These are phyloP conservation scores for Stenichneumon culpator DNA, from an alignment of 2,888 invertebrate genomes.

Conservation along the genomic window DNA sequence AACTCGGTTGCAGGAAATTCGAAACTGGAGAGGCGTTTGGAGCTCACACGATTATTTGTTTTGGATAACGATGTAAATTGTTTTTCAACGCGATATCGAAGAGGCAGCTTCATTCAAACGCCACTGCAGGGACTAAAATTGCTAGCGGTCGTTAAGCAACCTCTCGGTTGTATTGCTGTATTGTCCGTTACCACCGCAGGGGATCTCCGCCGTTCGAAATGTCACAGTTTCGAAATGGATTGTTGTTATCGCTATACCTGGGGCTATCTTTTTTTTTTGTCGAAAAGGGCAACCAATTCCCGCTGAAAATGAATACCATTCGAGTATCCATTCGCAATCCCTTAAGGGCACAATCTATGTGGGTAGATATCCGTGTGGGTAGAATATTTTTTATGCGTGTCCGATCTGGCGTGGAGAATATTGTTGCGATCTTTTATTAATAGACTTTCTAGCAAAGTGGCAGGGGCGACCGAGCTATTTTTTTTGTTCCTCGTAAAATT, in stretches of 20 bases:
- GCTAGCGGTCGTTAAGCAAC: not conserved
- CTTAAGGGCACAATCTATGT: not conserved
- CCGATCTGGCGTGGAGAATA: not conserved
- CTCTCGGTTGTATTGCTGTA: not conserved
- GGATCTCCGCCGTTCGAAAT: not conserved
- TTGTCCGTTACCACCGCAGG: not conserved
- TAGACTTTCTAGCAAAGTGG: not conserved
- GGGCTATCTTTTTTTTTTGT: not conserved
- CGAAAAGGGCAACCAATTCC: not conserved
- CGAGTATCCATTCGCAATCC: not conserved
- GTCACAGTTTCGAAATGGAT: not conserved
- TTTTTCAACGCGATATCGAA: not conserved
- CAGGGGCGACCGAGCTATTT: not conserved
- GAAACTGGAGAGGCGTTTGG: not conserved
- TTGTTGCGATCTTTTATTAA: not conserved
- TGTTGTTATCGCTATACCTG: not conserved
- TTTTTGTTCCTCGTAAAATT: not conserved
- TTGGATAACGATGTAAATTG: constrained; percentile 6
- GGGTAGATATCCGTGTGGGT: too few species aligned
- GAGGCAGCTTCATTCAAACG: not conserved
- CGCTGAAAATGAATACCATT: not conserved
- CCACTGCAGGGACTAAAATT: not conserved
- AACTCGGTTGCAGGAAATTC: not conserved
- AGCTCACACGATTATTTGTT: not conserved
- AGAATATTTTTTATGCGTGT: not conserved